Evolutionary conservation across 1,140 invertebrate species (phyloP), one percentile per base, ranked within the genome.

Genomic region (Schlechtendalia chinensis): DNA sequence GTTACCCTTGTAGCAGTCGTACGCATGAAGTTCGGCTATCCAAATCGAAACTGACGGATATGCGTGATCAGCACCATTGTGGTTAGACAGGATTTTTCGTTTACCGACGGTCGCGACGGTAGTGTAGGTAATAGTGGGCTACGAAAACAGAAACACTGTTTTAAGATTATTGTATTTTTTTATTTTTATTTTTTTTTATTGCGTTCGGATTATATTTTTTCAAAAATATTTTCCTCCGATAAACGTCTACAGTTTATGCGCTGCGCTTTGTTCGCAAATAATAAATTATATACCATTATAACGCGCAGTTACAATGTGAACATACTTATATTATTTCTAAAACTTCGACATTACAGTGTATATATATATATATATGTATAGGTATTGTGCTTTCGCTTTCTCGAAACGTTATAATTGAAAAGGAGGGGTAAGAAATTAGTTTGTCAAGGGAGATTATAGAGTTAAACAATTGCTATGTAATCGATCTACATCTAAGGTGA

Each of bases 351-450:
- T 29, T 4, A 39, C 8, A 39, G n/a, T 39, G 32, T 39, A 39
- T 39, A 39, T 39, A 6, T 71, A 4, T 14, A 50, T 71, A 53
- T n/a, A n/a, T n/a, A n/a, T n/a, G n/a, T n/a, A n/a, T n/a, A n/a
- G n/a, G n/a, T n/a, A n/a, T n/a, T n/a, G n/a, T n/a, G n/a, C 69
- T 72, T 72, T 72, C 50, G 69, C 47, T 54, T 72, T 72, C 24
- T 54, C 24, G 24, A 54, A 19, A 54, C n/a, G 19, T 54, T 54
- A 72, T 54, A 54, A 14, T 53, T 12, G 50, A 72, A n/a, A n/a
- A 29, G 69, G 53, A 50, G 8, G 47, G 10, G n/a, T 16, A 75
- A 22, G 12, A 75, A 39, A 59, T 75, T 59, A 45, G 8, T 75
- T 75, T 45, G 72, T 59, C 1, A 5, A 19, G 54, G n/a, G 29